Conservation (phyloP, 2,797 vertebrate genomes). For the Danio albolineatus region DNA sequence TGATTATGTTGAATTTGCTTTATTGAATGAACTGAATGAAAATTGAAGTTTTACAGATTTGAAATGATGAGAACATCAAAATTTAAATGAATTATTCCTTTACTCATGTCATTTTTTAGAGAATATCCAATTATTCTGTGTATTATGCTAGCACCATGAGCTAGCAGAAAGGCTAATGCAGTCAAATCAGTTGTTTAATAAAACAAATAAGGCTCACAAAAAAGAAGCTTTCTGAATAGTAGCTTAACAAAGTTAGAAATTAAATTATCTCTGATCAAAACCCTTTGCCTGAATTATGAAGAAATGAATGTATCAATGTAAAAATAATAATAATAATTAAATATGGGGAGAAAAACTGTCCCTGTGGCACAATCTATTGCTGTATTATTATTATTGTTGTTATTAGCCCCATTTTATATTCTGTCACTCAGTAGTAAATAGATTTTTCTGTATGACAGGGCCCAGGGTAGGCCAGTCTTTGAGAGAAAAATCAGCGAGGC, state of each 20-base stretch:
- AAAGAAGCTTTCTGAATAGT: background rate
- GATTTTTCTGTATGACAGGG: constrained; percentile 45
- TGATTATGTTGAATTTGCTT: too few relatives aligned
- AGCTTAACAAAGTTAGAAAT: constrained; percentile 2
- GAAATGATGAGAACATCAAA: too few relatives aligned
- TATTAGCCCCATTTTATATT: constrained; percentile 73
- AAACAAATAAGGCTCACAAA: background rate
- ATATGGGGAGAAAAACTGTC: background rate
- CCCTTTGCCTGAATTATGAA: background rate
- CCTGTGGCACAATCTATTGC: constrained; percentile 2
- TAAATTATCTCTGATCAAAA: background rate
- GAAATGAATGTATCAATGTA: background rate
- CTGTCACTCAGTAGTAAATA: constrained; percentile 71
- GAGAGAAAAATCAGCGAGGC: constrained; percentile 27
- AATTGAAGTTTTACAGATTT: too few relatives aligned
- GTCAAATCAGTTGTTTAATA: background rate
- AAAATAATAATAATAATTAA: background rate
- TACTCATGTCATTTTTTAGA: too few relatives aligned
- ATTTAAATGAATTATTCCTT: too few relatives aligned
- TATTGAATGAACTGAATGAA: too few relatives aligned
- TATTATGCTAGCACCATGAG: too few relatives aligned
- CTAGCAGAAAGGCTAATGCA: background rate
- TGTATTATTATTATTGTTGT: constrained; percentile 46
- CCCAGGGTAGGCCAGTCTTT: constrained; percentile 55
- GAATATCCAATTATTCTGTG: too few relatives aligned